phyloP scores from a whole-genome alignment of 2,797 vertebrate species.

The Karalla daura region DNA sequence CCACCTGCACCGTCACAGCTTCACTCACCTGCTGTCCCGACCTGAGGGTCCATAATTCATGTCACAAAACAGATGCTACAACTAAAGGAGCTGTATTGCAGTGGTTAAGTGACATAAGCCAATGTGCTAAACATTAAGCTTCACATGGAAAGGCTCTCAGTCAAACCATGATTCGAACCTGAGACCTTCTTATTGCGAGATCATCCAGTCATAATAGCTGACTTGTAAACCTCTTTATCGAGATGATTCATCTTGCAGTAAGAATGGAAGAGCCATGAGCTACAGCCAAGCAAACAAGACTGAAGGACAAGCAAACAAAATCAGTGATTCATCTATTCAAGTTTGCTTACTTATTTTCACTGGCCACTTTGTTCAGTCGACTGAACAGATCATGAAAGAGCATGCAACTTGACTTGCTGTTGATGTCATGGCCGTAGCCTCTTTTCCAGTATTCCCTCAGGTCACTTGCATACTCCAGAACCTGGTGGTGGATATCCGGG shows the following conservation, averaged over 20 bases:
- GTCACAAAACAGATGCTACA: neutral
- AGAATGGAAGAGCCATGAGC: neutral
- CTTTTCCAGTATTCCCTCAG: slow-evolving; percentile 94
- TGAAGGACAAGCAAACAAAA: neutral
- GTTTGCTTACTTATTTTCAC: slow-evolving; percentile 72
- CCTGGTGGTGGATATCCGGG: slow-evolving; percentile 70
- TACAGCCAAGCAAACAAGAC: neutral
- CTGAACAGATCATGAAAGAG: slow-evolving; percentile 91
- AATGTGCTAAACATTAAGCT: no score
- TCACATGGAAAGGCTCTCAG: no score
- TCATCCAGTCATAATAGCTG: no score
- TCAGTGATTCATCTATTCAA: neutral
- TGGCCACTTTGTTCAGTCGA: slow-evolving; percentile 84
- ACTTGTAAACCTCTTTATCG: neutral
- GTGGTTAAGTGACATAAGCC: neutral
- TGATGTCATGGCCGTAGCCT: slow-evolving; percentile 90
- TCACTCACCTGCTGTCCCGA: slow-evolving; percentile 85
- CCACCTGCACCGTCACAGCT: slow-evolving; percentile 90
- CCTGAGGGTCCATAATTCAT: slow-evolving; percentile 71
- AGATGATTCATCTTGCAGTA: neutral
- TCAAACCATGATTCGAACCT: no score
- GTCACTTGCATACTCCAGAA: slow-evolving; percentile 92
- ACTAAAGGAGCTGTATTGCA: neutral
- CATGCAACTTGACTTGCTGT: slow-evolving; percentile 89
- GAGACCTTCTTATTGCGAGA: no score